phyloP scores from a whole-genome alignment of 2,797 vertebrate genomes.

The Rallus crepitans region DNA sequence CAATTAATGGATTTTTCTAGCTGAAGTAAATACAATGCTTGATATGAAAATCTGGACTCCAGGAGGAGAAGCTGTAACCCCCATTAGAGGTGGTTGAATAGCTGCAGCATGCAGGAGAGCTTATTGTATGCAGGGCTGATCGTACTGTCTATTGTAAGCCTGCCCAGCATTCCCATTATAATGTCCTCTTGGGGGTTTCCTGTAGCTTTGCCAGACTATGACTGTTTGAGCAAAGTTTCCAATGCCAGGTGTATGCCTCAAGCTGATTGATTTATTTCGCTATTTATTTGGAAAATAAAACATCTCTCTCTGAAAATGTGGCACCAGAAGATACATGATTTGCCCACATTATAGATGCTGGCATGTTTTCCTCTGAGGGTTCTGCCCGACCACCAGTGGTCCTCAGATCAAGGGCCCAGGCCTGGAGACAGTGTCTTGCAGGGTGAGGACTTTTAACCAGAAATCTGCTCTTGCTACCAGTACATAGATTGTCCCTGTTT shows the following conservation, averaged over 20 bases:
- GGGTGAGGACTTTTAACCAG: background rate
- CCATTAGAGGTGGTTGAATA: background rate
- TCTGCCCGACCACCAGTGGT: background rate
- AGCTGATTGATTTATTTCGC: conserved; percentile 35
- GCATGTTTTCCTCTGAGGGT: background rate
- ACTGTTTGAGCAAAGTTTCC: conserved; percentile 30
- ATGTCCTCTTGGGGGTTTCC: conserved; percentile 18
- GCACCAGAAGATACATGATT: background rate
- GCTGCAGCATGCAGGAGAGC: background rate
- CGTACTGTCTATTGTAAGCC: background rate
- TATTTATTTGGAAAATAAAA: conserved; percentile 45
- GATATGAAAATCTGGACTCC: conserved; percentile 5
- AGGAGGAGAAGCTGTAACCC: background rate
- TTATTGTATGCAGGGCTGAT: background rate
- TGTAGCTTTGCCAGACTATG: conserved; percentile 33
- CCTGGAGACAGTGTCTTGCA: background rate
- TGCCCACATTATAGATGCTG: background rate
- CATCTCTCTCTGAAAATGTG: background rate
- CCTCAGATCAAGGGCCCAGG: background rate
- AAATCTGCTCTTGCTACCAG: background rate
- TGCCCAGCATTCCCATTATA: conserved; percentile 6
- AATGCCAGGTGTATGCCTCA: conserved; percentile 47
- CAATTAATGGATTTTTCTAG: conserved; percentile 36
- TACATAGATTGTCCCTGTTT: background rate
- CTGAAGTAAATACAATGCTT: conserved; percentile 11